These are phyloP conservation scores for Uropetala carovei DNA, from an alignment of 2,888 invertebrate species.

Conservation along the genomic window DNA sequence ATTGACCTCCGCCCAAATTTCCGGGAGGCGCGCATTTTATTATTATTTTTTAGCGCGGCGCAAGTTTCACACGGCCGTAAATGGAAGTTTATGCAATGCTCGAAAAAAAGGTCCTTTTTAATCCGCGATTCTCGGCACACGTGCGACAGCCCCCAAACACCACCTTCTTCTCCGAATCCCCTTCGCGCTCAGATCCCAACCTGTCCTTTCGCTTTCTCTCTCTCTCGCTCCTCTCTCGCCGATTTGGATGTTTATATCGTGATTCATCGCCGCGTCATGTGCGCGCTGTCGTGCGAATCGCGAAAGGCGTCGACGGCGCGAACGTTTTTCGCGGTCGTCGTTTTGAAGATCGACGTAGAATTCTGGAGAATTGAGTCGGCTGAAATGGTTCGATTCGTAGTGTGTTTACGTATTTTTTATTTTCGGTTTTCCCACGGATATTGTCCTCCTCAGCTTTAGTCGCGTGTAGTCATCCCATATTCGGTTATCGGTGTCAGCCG, in stretches of 20 bases:
- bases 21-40: background rate
- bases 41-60: background rate
- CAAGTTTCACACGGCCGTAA: background rate
- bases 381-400: too few relatives aligned
- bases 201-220: background rate
- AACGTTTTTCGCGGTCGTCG: background rate
- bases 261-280: slow-evolving; percentile 23
- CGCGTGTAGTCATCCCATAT: background rate
- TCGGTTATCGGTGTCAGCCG: slow-evolving; percentile 6
- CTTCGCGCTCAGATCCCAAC: background rate
- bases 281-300: slow-evolving; percentile 11
- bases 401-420: too few relatives aligned
- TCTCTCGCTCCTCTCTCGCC: background rate
- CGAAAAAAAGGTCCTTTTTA: background rate
- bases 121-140: background rate
- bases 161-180: background rate
- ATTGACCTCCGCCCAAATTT: background rate
- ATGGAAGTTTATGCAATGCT: background rate
- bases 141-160: background rate
- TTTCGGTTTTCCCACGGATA: too few relatives aligned
- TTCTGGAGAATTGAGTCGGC: too few relatives aligned
- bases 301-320: slow-evolving; percentile 33
- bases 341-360: too few relatives aligned
- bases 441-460: too few relatives aligned
- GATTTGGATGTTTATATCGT: slow-evolving; percentile 33